Conservation (phyloP, 2,888 invertebrate genomes). For the Baronia brevicornis region DNA sequence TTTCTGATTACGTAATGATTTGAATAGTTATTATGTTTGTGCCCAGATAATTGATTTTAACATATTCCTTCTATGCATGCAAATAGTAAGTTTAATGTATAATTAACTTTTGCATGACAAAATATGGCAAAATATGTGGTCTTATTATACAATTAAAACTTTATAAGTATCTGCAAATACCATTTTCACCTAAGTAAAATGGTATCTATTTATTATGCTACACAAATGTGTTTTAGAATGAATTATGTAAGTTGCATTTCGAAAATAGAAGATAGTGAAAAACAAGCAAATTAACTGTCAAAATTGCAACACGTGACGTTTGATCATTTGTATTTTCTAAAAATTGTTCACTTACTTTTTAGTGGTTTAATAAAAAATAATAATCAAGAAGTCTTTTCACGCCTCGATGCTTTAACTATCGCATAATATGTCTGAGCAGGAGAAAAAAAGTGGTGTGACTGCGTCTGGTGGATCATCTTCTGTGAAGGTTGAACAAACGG, state of each 20-base stretch:
- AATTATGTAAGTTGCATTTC: conserved; percentile 34
- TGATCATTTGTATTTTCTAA: conserved; percentile 42
- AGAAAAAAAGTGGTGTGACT: conserved; percentile 36
- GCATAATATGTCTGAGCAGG: conserved; percentile 56
- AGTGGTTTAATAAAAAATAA: conserved; percentile 43
- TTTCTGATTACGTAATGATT: neutral
- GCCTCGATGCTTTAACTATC: conserved; percentile 45
- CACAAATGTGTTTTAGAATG: conserved; percentile 21
- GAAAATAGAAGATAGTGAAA: conserved; percentile 50
- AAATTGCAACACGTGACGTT: conserved; percentile 60
- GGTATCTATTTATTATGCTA: no score
- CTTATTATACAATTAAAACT: no score
- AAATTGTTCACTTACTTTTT: conserved; percentile 43
- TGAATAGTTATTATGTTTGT: conserved; percentile 12
- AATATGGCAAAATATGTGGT: no score
- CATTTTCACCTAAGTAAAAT: no score
- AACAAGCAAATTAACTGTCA: conserved; percentile 52
- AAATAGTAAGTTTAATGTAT: no score
- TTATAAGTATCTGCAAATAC: no score
- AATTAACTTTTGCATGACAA: no score
- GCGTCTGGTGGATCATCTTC: conserved; percentile 27
- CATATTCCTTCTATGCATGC: no score
- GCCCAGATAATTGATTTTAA: no score
- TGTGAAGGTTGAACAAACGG: conserved; percentile 42
- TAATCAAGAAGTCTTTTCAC: conserved; percentile 25